Conservation (phyloP, 2,797 vertebrate genomes). For the Rhabdophis nuchalis region DNA sequence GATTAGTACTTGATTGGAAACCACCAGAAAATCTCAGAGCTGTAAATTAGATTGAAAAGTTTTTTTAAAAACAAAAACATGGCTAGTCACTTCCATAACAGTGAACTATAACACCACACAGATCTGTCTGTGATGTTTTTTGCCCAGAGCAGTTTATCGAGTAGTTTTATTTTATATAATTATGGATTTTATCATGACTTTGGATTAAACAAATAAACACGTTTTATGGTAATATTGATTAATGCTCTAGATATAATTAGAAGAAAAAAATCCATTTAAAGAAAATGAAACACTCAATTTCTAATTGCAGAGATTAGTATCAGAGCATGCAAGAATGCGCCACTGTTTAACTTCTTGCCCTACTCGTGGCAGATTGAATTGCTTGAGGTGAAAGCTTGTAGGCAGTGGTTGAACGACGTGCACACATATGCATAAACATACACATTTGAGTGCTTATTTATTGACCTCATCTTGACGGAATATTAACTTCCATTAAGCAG, state of each 20-base stretch:
- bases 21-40: neutral
- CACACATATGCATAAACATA: neutral
- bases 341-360: neutral
- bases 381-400: slow-evolving; percentile 39
- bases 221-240: neutral
- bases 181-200: neutral
- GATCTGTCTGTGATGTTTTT: neutral
- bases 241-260: neutral
- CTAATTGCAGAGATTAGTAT: slow-evolving; percentile 15
- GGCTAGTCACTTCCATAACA: neutral
- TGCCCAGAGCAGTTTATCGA: neutral
- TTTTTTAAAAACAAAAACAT: neutral
- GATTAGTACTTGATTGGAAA: neutral
- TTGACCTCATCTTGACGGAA: slow-evolving; percentile 58
- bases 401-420: slow-evolving; percentile 10
- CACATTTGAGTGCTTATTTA: slow-evolving; percentile 49
- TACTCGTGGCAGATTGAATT: slow-evolving; percentile 32
- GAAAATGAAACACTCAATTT: neutral
- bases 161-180: neutral
- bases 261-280: slow-evolving; percentile 1
- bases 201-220: neutral
- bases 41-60: neutral
- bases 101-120: neutral
- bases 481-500: slow-evolving; percentile 60
- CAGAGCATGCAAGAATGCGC: neutral